Evolutionary conservation across 2,888 invertebrate species (phyloP), one percentile per base, ranked within the genome.

Genomic region (Pachydiplax longipennis): DNA sequence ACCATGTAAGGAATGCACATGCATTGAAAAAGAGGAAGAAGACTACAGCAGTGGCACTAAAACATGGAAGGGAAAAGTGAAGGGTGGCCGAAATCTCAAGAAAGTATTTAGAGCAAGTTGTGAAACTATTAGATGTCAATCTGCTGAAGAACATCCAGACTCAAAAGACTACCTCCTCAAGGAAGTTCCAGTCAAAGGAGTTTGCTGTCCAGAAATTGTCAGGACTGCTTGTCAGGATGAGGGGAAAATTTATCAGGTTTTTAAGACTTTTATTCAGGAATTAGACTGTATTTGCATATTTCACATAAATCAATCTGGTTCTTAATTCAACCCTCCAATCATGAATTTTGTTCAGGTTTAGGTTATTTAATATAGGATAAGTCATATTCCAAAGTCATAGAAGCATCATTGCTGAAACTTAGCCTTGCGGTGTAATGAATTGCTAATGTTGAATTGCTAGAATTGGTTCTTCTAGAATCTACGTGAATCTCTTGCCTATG

Each of bases 1-100:
- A 0, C 96, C 96, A 37, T 97, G 97, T 92, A 95, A 95, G 73
- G 94, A 94, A 58, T 97, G 97, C 92, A 94, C 94, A 81, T 97
- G 97, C 93, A 94, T 94, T 61, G 92, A 93, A 80, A 80, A 10
- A 61, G 87, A 61, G 87, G n/a, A 92, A 92, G 13, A 92, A 92
- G 18, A 53, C 25, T 93, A 93, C 12, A 94, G 93, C 91, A 65
- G 40, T 22, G 37, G 87, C n/a, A 18, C 61, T n/a, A 87, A 87
- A 61, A 37, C 58, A 22, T 48, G 83, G 31, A 18, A 22, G 8
- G 61, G 87, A 13, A 61, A 61, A 6, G 61, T 12, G 18, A 83
- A 83, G 35, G 83, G 83, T 10, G 13, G 25, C 8, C 10, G 31
- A 6, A 31, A 83, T 35, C 22, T 37, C 4, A 87, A 61, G n/a